Base-by-base conservation (phyloP, 2,888 invertebrate genomes). In the Tinea trinotella region DNA sequence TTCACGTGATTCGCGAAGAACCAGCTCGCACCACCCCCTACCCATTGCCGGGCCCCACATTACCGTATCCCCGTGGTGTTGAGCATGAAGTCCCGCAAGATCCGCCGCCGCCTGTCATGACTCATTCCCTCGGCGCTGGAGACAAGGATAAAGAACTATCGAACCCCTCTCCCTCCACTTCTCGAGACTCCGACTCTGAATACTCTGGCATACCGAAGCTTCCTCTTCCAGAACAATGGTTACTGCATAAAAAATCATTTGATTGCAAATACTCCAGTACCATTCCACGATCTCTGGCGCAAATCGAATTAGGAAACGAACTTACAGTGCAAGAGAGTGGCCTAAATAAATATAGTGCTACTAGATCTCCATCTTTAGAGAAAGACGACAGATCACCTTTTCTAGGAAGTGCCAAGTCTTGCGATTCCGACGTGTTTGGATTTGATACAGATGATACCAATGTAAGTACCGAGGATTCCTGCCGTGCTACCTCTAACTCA, bases 331-430 rank as follows among this genome's bases (percentile, higher is more conserved):
- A 18, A 12, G 48, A 48, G 19, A 48, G 40, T 13, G 13, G 40
- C 7, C 6, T 15, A 3, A 40, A 12, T 1, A 40, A 40, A 13
- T 40, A 13, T 3, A 48, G 19, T 10, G 85, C 80, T 0, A 85
- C 87, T 0, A 64, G 87, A 7, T 87, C 87, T 0, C 87, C 87
- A 0, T 86, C 86, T 0, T 61, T 87, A n/a, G 87, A 87, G 56
- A 85, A 84, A 60, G 86, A 87, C 79, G 86, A 87, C 1, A 85
- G 81, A 55, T 79, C 81, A 0, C 87, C 87, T 5, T 82, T 85
- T 55, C 57, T 75, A 9, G 59, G 60, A 17, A 71, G 71, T 56
- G 46, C 54, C 10, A 76, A 75, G 48, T 64, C 68, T 3, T 78
- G 74, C 30, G 73, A 72, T 24, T 53, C 57, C 13, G 66, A 66